A percentile compares a stretch with the other conserved stretches of the same genome.
Conservation (phyloP, 2,888 invertebrate genomes). For the Auanema freiburgensis region DNA sequence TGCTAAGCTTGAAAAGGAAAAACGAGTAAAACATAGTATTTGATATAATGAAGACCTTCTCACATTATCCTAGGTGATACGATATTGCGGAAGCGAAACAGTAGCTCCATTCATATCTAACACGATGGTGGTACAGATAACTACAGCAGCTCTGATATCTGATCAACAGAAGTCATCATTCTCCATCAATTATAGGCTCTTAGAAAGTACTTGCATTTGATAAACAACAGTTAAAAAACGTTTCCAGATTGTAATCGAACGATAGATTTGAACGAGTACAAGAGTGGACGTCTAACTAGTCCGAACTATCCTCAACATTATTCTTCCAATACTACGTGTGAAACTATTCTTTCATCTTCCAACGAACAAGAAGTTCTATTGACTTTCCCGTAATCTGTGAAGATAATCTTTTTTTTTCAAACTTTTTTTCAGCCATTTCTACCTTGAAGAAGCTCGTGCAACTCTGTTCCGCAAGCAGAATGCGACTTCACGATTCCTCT, state of each 20-base stretch:
- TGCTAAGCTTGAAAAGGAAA: constrained; percentile 30
- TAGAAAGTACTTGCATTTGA: constrained; percentile 28
- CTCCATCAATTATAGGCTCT: constrained; percentile 27
- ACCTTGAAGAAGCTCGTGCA: no score
- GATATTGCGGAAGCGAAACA: constrained; percentile 10
- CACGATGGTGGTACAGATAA: constrained; percentile 39
- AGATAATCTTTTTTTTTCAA: not conserved
- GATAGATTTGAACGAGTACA: constrained; percentile 32
- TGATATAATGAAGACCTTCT: not conserved
- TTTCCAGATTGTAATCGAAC: constrained; percentile 60
- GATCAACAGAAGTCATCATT: constrained; percentile 31
- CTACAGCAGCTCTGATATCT: constrained; percentile 34
- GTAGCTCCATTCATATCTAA: constrained; percentile 29
- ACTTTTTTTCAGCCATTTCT: no score
- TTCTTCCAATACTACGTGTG: constrained; percentile 46
- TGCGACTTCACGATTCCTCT: constrained; percentile 1
- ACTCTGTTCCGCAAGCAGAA: no score
- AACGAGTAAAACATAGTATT: constrained; percentile 18
- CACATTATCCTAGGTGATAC: constrained; percentile 8
- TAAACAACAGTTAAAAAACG: not conserved
- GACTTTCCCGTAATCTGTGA: constrained; percentile 7
- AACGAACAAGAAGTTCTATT: not conserved
- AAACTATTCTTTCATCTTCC: no score
- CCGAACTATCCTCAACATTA: constrained; percentile 58
- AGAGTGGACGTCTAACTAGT: constrained; percentile 47